phyloP scores from a whole-genome alignment of 2,888 invertebrate species.

The Ectobius pallidus region DNA sequence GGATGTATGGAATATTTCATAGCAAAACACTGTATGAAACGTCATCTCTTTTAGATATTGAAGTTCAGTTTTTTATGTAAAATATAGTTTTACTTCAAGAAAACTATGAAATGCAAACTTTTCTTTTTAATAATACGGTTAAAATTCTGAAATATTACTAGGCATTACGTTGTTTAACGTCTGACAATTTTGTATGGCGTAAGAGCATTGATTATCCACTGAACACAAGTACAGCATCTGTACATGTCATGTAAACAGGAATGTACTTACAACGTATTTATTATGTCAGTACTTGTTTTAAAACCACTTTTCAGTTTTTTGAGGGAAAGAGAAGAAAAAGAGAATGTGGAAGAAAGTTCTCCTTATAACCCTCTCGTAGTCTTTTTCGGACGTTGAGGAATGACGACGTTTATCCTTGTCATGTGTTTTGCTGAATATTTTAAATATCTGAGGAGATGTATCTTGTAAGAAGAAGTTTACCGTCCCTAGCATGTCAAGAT shows the following conservation, averaged over 20 bases:
- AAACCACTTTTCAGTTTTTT: slow-evolving; percentile 11
- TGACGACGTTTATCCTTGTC: slow-evolving; percentile 37
- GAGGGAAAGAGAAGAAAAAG: slow-evolving; percentile 25
- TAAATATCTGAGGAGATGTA: slow-evolving; percentile 17
- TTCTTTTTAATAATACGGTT: too few species aligned
- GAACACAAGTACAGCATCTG: too few species aligned
- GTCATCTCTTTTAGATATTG: too few species aligned
- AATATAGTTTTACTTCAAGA: too few species aligned
- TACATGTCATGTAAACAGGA: slow-evolving; percentile 1
- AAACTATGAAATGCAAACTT: too few species aligned
- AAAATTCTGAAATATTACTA: too few species aligned
- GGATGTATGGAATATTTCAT: too few species aligned
- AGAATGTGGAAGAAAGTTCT: slow-evolving; percentile 35
- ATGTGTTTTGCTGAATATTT: slow-evolving; percentile 33
- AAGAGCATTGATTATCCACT: too few species aligned
- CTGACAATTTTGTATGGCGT: too few species aligned
- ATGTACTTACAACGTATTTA: slow-evolving; percentile 4
- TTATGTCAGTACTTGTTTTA: not conserved
- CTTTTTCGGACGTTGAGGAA: slow-evolving; percentile 35
- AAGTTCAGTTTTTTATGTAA: too few species aligned
- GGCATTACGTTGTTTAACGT: too few species aligned
- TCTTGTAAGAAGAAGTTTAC: not conserved
- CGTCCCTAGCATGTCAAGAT: not conserved
- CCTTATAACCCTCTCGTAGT: slow-evolving; percentile 30
- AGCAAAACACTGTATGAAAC: too few species aligned